A percentile compares a stretch with the other conserved stretches of the same genome.
These are phyloP conservation scores for Tor tambroides DNA, from an alignment of 2,113 vertebrate genomes.

Conservation along the genomic window DNA sequence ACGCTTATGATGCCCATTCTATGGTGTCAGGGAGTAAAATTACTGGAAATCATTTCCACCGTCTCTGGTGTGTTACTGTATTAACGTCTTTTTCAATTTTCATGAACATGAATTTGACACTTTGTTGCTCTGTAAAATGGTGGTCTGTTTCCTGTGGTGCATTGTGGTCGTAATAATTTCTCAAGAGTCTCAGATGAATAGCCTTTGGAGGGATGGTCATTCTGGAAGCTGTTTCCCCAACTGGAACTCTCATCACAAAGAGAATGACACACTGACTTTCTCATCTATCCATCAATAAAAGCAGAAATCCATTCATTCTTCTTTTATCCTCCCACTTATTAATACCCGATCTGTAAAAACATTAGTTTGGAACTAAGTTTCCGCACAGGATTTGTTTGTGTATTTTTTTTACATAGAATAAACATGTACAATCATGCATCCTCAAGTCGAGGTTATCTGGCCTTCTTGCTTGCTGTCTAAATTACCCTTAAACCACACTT, in stretches of 20 bases:
- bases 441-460: background rate
- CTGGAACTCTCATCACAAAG: slow-evolving; percentile 48
- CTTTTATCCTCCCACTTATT: background rate
- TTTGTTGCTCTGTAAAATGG: background rate
- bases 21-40: background rate
- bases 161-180: background rate
- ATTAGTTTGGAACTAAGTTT: no score
- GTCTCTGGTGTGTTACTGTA: background rate
- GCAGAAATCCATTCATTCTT: background rate
- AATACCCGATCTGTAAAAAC: no score
- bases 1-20: no score
- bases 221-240: slow-evolving; percentile 11
- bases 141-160: background rate
- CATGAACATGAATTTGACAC: background rate
- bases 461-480: background rate
- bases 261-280: slow-evolving; percentile 53
- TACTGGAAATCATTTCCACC: no score
- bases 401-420: background rate
- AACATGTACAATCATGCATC: background rate
- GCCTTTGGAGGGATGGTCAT: background rate
- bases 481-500: background rate
- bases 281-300: slow-evolving; percentile 62
- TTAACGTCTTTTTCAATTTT: background rate
- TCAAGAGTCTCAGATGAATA: background rate
- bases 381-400: background rate